Percentiles rank a stretch among this genome's conserved stretches.
These are phyloP conservation scores for Macropus fuliginosus DNA, from an alignment of 2,797 vertebrate species.

Conservation along the genomic window DNA sequence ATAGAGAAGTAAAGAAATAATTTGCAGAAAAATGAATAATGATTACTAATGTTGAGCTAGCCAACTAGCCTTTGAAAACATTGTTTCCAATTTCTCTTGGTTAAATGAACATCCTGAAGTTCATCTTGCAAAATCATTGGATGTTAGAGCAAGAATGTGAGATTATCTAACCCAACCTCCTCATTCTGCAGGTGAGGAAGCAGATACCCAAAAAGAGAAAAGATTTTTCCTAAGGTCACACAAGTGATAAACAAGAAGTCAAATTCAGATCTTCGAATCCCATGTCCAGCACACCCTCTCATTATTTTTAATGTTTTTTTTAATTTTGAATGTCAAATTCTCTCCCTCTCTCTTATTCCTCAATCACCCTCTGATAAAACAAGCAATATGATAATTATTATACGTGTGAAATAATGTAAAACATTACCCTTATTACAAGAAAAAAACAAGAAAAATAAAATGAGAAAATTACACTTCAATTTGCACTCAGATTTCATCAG, in stretches of 20 bases:
- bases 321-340: not conserved
- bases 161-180: not conserved
- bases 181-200: not conserved
- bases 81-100: not conserved
- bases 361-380: not conserved
- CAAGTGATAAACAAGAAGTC: not conserved
- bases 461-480: not conserved
- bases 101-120: not conserved
- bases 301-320: not conserved
- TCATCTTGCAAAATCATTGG: not conserved
- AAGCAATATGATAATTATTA: not conserved
- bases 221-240: not conserved
- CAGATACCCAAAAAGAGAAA: not conserved
- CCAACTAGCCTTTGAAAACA: not conserved
- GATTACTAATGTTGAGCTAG: not conserved
- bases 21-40: constrained; percentile 1
- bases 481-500: not conserved
- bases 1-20: not conserved
- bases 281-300: not conserved
- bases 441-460: not conserved
- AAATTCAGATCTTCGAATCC: not conserved
- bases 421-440: not conserved
- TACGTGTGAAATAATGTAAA: not conserved
- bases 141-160: not conserved
- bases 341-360: not conserved